phyloP scores from a whole-genome alignment of 2,888 invertebrate species.

The Drosophila aldrichi region DNA sequence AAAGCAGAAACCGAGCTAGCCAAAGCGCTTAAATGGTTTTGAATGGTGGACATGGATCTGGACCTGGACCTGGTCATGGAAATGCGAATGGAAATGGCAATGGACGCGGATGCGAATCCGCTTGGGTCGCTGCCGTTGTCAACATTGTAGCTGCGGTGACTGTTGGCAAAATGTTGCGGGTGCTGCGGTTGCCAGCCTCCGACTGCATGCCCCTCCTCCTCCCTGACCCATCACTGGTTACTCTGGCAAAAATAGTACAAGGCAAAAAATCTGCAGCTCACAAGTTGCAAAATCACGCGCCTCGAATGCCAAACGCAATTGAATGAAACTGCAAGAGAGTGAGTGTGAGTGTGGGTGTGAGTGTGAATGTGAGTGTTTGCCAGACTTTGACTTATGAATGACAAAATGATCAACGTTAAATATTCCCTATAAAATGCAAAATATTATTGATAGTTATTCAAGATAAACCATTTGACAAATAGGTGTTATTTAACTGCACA shows the following conservation, averaged over 20 bases:
- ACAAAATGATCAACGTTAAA: background rate
- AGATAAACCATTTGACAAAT: background rate
- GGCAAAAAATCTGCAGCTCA: conserved; percentile 72
- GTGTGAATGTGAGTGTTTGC: too few species aligned
- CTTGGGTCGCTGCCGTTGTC: conserved; percentile 52
- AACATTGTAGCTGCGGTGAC: conserved; percentile 73
- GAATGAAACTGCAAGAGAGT: conserved; percentile 56
- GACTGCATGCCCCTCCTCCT: background rate
- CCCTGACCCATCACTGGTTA: background rate
- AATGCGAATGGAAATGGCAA: conserved; percentile 44
- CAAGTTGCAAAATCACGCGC: conserved; percentile 80
- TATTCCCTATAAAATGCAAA: background rate
- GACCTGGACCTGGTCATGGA: conserved; percentile 35
- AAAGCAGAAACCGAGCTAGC: conserved; percentile 48
- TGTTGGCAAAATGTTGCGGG: conserved; percentile 59
- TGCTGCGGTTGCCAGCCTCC: conserved; percentile 36
- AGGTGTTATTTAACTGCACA: conserved; percentile 2
- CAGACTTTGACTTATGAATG: conserved; percentile 12
- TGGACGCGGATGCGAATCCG: conserved; percentile 40
- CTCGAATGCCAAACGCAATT: conserved; percentile 68
- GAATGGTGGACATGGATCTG: conserved; percentile 68
- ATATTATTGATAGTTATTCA: background rate
- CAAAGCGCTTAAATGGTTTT: conserved; percentile 77
- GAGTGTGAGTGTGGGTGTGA: too few species aligned
- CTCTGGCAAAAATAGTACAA: conserved; percentile 61